phyloP scores from a whole-genome alignment of 2,797 vertebrate genomes.

The Myiotriccus ornatus region DNA sequence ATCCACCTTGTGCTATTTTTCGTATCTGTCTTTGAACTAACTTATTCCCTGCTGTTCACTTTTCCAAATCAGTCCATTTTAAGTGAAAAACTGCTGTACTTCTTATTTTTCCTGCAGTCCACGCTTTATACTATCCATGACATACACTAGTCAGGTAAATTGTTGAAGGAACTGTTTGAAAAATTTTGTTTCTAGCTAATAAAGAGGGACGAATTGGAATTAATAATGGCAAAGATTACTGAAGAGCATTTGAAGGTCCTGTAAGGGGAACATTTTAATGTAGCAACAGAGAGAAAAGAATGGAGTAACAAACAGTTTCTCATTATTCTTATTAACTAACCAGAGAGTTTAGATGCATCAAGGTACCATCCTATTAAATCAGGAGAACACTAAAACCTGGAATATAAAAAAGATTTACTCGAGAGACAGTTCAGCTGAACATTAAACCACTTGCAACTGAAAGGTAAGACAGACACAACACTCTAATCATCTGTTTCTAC shows the following conservation, averaged over 20 bases:
- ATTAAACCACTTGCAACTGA: neutral
- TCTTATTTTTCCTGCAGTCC: neutral
- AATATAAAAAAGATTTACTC: neutral
- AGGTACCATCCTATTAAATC: neutral
- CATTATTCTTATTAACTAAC: neutral
- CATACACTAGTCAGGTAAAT: neutral
- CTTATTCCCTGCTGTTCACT: neutral
- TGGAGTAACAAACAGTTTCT: neutral
- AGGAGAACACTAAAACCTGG: neutral
- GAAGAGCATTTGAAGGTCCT: neutral
- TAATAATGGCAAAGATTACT: neutral
- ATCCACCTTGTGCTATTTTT: neutral
- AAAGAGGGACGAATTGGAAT: neutral
- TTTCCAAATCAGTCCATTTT: neutral
- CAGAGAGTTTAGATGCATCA: neutral
- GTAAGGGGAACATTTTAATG: neutral
- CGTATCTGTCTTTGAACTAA: neutral
- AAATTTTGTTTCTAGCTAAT: neutral
- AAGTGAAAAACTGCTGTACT: neutral
- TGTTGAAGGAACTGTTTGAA: neutral
- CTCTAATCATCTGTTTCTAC: constrained; percentile 41
- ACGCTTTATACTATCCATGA: neutral
- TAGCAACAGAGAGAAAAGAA: neutral
- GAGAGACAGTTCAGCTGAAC: neutral
- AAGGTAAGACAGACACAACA: neutral